Evolutionary conservation across 37 sponge, comb jelly and placozoan genomes (phyloP).

Genomic region (Diacarnus erythraeanus): DNA sequence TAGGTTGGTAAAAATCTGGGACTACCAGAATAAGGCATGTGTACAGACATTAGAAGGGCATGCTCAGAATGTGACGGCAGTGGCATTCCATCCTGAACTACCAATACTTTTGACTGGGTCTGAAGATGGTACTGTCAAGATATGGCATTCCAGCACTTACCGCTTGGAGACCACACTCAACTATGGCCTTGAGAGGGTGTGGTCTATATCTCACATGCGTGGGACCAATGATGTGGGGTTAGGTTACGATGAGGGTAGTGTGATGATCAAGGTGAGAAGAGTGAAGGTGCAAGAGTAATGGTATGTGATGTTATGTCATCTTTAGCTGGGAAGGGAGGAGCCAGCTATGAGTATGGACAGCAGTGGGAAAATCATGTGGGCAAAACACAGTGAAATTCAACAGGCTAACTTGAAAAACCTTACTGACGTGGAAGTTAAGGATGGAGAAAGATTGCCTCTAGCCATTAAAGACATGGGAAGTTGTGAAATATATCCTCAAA

Average conservation of each 20-base stretch:
- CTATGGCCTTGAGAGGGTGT: slow-evolving; percentile 98
- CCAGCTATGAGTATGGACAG: slow-evolving; percentile 99
- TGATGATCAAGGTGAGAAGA: slow-evolving; percentile 81
- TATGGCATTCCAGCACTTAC: slow-evolving; percentile 97
- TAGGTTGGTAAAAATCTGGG: slow-evolving; percentile 91
- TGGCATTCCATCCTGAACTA: slow-evolving; percentile 93
- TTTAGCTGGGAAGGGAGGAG: slow-evolving; percentile 93
- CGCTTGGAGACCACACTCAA: slow-evolving; percentile 97
- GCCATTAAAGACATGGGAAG: slow-evolving; percentile 97
- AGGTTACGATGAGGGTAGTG: slow-evolving; percentile 96
- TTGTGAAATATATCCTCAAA: slow-evolving; percentile 97
- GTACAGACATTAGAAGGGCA: slow-evolving; percentile 97
- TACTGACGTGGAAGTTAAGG: slow-evolving; percentile 75
- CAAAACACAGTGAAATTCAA: slow-evolving; percentile 96
- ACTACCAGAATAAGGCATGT: slow-evolving; percentile 97
- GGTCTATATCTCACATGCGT: slow-evolving; percentile 75
- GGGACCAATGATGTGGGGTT: slow-evolving; percentile 90
- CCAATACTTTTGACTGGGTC: slow-evolving; percentile 95
- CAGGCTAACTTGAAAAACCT: slow-evolving; percentile 94
- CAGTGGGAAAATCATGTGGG: slow-evolving; percentile 96
- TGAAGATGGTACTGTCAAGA: slow-evolving; percentile 89
- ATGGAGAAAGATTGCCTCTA: slow-evolving; percentile 92
- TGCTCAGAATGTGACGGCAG: slow-evolving; percentile 92
- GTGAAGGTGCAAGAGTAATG: neutral
- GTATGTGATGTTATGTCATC: neutral